A percentile compares a stretch with the other conserved stretches of the same genome.
Evolutionary conservation across 2,797 vertebrate genomes (phyloP).

Genomic region (Necrosyrtes monachus): DNA sequence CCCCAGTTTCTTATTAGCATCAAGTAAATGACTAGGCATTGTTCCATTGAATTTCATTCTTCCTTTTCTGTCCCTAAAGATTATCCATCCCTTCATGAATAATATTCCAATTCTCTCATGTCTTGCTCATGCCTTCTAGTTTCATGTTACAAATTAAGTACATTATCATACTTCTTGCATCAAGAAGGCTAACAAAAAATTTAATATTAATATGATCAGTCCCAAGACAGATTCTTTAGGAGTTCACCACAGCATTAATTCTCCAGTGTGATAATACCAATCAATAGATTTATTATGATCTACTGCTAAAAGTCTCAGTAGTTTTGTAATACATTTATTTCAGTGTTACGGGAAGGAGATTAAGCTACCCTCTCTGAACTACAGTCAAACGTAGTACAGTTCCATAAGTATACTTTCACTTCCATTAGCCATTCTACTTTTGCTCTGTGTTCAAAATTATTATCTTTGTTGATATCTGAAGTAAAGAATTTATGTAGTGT

Average conservation of each 20-base stretch:
- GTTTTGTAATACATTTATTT: neutral
- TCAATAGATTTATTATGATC: neutral
- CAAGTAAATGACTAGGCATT: neutral
- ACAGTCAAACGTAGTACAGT: neutral
- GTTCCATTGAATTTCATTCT: neutral
- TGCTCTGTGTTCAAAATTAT: neutral
- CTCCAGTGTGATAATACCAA: neutral
- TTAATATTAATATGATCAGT: neutral
- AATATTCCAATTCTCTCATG: neutral
- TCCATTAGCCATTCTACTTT: neutral
- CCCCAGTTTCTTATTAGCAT: neutral
- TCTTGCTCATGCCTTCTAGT: neutral
- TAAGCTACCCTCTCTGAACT: neutral
- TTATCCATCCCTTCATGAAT: neutral
- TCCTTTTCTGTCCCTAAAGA: neutral
- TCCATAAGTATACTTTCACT: neutral
- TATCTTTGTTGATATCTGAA: neutral
- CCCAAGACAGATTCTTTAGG: neutral
- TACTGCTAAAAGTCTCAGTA: neutral
- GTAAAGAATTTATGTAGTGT: neutral
- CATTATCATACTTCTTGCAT: neutral
- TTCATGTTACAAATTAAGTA: neutral
- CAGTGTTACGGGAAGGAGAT: neutral
- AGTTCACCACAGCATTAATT: neutral
- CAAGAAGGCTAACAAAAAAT: neutral